Evolutionary conservation across 1,140 invertebrate species (phyloP).

Genomic region (Neuroterus valhalla): DNA sequence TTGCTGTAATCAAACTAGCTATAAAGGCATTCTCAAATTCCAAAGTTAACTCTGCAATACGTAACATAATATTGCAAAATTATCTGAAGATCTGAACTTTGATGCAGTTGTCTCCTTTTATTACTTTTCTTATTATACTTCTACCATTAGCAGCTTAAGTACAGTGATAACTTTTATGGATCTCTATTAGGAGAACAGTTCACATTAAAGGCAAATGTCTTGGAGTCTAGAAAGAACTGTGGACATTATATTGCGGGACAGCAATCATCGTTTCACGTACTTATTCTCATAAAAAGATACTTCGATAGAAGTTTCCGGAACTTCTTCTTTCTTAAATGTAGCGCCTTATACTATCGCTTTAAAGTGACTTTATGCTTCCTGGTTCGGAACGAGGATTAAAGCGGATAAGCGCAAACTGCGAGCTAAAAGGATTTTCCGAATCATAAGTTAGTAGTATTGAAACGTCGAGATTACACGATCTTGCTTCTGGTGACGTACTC

Average conservation of each 20-base stretch:
- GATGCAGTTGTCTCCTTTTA: not conserved
- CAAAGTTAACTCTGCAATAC: not conserved
- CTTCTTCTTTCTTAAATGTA: not conserved
- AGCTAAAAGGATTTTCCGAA: constrained; percentile 18
- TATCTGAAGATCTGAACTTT: not conserved
- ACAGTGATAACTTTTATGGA: constrained; percentile 15
- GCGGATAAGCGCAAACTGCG: constrained; percentile 14
- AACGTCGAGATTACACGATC: not conserved
- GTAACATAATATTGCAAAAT: not conserved
- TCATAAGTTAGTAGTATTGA: constrained; percentile 7
- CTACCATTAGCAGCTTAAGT: constrained; percentile 19
- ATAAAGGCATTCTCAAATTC: not conserved
- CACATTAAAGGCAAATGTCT: constrained; percentile 2
- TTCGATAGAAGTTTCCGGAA: constrained; percentile 5
- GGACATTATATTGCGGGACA: constrained; percentile 10
- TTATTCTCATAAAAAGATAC: constrained; percentile 22
- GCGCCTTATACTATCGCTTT: constrained; percentile 1
- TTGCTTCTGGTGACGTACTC: not conserved
- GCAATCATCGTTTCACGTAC: constrained; percentile 27
- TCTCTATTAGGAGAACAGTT: constrained; percentile 21
- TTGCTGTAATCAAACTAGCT: too few relatives aligned
- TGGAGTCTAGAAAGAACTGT: not conserved
- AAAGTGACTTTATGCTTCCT: constrained; percentile 14
- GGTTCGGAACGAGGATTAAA: constrained; percentile 6
- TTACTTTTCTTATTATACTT: constrained; percentile 18